phyloP scores from a whole-genome alignment of 2,888 invertebrate species.

The Melipona beecheii region DNA sequence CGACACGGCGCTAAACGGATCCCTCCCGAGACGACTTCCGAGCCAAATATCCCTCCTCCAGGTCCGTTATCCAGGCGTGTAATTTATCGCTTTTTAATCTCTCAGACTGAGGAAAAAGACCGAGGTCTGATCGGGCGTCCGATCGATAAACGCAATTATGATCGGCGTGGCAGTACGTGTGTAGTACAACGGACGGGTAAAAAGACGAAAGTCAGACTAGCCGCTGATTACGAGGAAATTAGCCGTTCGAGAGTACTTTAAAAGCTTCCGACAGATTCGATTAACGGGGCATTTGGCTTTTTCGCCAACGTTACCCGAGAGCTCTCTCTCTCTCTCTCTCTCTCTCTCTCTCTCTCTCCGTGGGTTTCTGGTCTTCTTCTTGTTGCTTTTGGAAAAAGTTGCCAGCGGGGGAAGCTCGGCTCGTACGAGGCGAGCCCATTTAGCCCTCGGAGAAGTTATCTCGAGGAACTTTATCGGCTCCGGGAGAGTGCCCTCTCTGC shows the following conservation, averaged over 20 bases:
- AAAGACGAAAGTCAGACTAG: not conserved
- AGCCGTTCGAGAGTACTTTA: slow-evolving; percentile 53
- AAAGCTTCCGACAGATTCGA: slow-evolving; percentile 69
- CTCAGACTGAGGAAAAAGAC: not conserved
- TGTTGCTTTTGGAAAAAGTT: slow-evolving; percentile 56
- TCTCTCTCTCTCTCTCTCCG: not conserved
- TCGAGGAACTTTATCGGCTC: slow-evolving; percentile 70
- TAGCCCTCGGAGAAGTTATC: slow-evolving; percentile 67
- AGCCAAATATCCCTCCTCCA: not conserved
- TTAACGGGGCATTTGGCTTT: slow-evolving; percentile 55
- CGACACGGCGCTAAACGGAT: not conserved
- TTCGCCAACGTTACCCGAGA: slow-evolving; percentile 6
- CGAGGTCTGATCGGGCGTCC: no score
- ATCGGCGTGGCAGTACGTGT: not conserved
- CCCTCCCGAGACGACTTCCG: not conserved
- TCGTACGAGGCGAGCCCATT: slow-evolving; percentile 61
- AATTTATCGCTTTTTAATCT: not conserved
- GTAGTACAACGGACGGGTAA: not conserved
- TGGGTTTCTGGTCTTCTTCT: not conserved
- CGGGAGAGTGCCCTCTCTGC: slow-evolving; percentile 53
- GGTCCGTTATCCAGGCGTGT: not conserved
- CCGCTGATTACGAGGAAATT: slow-evolving; percentile 38
- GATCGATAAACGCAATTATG: slow-evolving; percentile 2
- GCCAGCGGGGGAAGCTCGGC: slow-evolving; percentile 49
- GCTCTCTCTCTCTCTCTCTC: not conserved